Conservation (phyloP, 2,888 invertebrate genomes). For the Ecdyonurus torrentis region DNA sequence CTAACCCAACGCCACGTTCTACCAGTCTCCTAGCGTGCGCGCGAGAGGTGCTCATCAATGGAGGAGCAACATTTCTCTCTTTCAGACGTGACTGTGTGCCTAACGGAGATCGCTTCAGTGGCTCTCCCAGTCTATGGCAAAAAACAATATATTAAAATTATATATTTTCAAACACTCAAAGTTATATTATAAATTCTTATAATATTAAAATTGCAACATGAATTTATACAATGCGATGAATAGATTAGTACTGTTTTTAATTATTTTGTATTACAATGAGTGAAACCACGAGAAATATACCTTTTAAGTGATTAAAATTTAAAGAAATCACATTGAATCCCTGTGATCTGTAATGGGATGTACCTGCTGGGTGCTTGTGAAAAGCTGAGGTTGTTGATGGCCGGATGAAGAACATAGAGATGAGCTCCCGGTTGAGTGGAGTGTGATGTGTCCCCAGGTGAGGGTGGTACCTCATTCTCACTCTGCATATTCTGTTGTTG, state of each 20-base stretch:
- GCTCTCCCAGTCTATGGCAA: background rate
- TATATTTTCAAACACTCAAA: no score
- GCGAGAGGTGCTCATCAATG: background rate
- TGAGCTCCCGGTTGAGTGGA: constrained; percentile 19
- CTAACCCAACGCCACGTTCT: background rate
- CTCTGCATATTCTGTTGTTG: no score
- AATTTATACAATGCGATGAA: no score
- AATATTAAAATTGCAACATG: no score
- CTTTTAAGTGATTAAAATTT: no score
- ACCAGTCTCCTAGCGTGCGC: background rate
- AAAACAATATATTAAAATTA: background rate
- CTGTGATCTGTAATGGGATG: no score
- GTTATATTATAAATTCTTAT: no score
- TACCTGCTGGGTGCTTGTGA: background rate
- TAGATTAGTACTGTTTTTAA: no score
- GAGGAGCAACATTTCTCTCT: background rate
- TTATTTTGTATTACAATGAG: no score
- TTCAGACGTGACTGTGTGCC: background rate
- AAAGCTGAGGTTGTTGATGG: constrained; percentile 26
- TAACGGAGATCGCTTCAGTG: background rate
- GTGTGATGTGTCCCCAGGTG: background rate
- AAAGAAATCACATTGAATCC: no score
- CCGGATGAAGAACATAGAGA: constrained; percentile 22
- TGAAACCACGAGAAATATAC: no score
- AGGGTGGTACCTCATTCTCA: background rate